Percentiles rank a stretch among this genome's conserved stretches.
Evolutionary conservation across 2,797 vertebrate genomes (phyloP).

Genomic region (Melanotaenia trifasciata): DNA sequence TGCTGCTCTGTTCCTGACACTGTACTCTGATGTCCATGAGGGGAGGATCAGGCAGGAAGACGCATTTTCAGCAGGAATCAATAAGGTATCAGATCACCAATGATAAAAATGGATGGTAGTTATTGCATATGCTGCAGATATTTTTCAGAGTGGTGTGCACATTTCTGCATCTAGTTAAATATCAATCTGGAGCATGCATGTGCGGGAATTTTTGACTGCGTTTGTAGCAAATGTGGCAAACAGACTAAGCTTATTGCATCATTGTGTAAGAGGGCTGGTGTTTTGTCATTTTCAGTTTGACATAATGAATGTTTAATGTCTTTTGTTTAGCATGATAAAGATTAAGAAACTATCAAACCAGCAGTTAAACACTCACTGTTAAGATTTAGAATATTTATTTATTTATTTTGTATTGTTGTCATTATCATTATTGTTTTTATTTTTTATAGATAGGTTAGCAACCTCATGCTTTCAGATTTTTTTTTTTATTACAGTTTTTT

Average conservation of each 20-base stretch:
- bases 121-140: slow-evolving; percentile 16
- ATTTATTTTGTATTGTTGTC: too few species aligned
- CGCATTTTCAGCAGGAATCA: slow-evolving; percentile 32
- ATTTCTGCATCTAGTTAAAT: slow-evolving; percentile 5
- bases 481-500: too few species aligned
- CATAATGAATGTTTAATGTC: neutral
- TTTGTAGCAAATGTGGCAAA: slow-evolving; percentile 10
- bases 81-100: slow-evolving; percentile 38
- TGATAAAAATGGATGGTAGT: slow-evolving; percentile 7
- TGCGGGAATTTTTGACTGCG: neutral
- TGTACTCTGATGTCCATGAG: slow-evolving; percentile 15
- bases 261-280: slow-evolving; percentile 2
- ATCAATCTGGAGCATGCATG: neutral
- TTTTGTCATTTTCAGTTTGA: slow-evolving; percentile 19
- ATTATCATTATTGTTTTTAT: too few species aligned
- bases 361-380: neutral
- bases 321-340: neutral
- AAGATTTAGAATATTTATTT: neutral
- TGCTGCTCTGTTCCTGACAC: slow-evolving; percentile 14
- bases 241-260: neutral
- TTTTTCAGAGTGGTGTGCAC: slow-evolving; percentile 12
- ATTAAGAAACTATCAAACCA: neutral
- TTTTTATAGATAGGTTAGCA: too few species aligned
- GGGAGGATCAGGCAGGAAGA: slow-evolving; percentile 30
- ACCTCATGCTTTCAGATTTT: too few species aligned